Evolutionary conservation across 2,888 invertebrate species (phyloP).

Genomic region (Ischnus inquisitorius): DNA sequence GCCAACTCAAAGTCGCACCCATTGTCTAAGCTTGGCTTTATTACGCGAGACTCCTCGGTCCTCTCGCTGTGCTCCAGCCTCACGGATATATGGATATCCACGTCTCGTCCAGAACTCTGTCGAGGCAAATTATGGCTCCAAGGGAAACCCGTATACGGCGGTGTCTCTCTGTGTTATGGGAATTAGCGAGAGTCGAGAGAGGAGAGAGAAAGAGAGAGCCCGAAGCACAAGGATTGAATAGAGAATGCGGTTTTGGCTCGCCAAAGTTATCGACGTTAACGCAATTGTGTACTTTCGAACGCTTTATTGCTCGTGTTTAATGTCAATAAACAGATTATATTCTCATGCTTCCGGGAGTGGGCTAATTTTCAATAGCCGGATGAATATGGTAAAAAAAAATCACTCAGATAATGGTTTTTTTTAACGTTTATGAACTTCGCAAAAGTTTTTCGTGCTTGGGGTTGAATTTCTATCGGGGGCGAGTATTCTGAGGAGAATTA

Average conservation of each 20-base stretch:
- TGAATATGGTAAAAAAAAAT: neutral
- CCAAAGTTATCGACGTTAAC: constrained; percentile 45
- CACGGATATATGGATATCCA: constrained; percentile 49
- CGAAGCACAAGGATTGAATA: constrained; percentile 31
- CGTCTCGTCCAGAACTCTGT: constrained; percentile 68
- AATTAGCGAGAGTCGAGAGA: constrained; percentile 33
- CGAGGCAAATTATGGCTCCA: constrained; percentile 49
- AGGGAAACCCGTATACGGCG: constrained; percentile 26
- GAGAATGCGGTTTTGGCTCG: constrained; percentile 41
- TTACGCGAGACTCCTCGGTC: constrained; percentile 65
- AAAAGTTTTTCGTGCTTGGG: neutral
- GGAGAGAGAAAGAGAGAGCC: constrained; percentile 22
- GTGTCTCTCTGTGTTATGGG: constrained; percentile 41
- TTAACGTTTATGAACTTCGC: neutral
- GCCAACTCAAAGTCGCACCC: constrained; percentile 73
- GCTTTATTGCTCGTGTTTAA: constrained; percentile 42
- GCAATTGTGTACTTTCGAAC: constrained; percentile 44
- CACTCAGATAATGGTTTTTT: neutral
- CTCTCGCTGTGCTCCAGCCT: constrained; percentile 40
- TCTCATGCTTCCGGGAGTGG: neutral
- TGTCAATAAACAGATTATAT: constrained; percentile 12
- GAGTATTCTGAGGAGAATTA: too few relatives aligned
- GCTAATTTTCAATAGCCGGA: neutral
- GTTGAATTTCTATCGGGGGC: neutral
- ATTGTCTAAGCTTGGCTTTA: constrained; percentile 75